Percentiles rank a stretch among this genome's conserved stretches.
phyloP scores from a whole-genome alignment of 2,113 vertebrate genomes.

The Henicopernis longicauda region DNA sequence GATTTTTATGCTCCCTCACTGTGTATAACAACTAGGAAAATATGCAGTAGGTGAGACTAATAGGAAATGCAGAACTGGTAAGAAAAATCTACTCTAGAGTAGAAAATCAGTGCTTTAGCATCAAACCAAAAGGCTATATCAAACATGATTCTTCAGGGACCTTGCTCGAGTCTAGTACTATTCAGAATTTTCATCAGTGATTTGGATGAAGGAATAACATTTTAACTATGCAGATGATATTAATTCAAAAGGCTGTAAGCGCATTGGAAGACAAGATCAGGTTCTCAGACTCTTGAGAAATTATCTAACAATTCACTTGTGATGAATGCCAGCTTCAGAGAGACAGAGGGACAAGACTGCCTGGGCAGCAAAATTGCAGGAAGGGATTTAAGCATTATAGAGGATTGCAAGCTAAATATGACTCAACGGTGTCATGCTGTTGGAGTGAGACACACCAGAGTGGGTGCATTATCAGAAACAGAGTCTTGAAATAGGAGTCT shows the following conservation, averaged over 20 bases:
- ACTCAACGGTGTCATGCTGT: background rate
- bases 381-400: background rate
- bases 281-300: background rate
- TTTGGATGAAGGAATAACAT: background rate
- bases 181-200: background rate
- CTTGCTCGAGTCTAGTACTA: background rate
- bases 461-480: background rate
- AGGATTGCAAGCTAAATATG: background rate
- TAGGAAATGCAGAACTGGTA: background rate
- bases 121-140: background rate
- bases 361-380: background rate
- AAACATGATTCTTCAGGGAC: background rate
- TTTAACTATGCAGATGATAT: background rate
- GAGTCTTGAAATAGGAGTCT: background rate
- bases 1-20: background rate
- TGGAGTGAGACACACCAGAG: background rate
- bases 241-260: background rate
- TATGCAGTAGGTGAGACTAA: background rate
- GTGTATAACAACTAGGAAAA: background rate
- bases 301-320: background rate
- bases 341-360: background rate
- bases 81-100: background rate
- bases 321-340: background rate
- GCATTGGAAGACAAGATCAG: background rate
- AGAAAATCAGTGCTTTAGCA: background rate